A percentile compares a stretch with the other conserved stretches of the same genome.
Evolutionary conservation across 1,140 invertebrate genomes (phyloP).

Genomic region (Acromyrmex heyeri): DNA sequence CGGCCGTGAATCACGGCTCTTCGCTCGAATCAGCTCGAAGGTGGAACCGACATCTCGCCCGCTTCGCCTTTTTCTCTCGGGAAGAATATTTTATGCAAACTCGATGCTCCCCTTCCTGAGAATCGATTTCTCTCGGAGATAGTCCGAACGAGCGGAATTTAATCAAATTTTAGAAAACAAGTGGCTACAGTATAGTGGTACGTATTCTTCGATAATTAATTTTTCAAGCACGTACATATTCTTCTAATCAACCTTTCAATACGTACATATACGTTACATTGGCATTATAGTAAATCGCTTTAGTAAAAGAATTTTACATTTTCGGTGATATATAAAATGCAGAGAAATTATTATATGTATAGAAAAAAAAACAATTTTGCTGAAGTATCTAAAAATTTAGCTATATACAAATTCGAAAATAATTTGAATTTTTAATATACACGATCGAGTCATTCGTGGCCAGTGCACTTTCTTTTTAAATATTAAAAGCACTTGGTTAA

Average conservation of each 20-base stretch:
- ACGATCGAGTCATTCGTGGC: too few species aligned
- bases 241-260: slow-evolving; percentile 9
- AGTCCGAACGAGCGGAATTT: slow-evolving; percentile 64
- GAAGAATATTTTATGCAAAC: slow-evolving; percentile 79
- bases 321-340: background rate
- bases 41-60: slow-evolving; percentile 54
- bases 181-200: background rate
- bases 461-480: too few species aligned
- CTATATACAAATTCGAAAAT: too few species aligned
- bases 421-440: too few species aligned
- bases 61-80: slow-evolving; percentile 67
- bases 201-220: slow-evolving; percentile 58
- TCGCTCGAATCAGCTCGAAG: slow-evolving; percentile 62
- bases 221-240: background rate
- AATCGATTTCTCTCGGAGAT: slow-evolving; percentile 64
- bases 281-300: background rate
- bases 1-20: slow-evolving; percentile 69
- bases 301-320: background rate
- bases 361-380: background rate
- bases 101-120: slow-evolving; percentile 54
- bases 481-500: too few species aligned
- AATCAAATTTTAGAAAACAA: slow-evolving; percentile 77
- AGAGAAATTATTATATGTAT: background rate
- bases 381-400: too few species aligned
- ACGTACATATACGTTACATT: background rate